phyloP scores from a whole-genome alignment of 2,888 invertebrate genomes.

The Agonopterix heracliana region DNA sequence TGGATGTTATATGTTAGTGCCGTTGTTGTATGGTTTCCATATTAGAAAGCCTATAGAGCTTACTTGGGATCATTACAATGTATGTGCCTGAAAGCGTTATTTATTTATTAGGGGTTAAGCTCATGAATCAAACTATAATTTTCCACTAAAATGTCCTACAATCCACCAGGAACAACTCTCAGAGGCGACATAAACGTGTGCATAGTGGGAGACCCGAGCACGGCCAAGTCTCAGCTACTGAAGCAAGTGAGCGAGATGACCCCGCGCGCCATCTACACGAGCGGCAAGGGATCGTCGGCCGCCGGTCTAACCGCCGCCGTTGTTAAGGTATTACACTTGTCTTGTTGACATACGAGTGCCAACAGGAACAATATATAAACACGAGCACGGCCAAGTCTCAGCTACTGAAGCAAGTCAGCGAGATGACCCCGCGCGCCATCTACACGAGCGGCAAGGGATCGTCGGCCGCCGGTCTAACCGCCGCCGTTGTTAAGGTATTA shows the following conservation, averaged over 20 bases:
- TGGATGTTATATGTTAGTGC: too few relatives aligned
- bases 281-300: slow-evolving; percentile 98
- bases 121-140: too few relatives aligned
- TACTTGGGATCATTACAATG: too few relatives aligned
- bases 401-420: slow-evolving; percentile 94
- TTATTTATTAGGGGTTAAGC: too few relatives aligned
- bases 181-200: slow-evolving; percentile 98
- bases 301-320: slow-evolving; percentile 99
- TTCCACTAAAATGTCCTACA: too few relatives aligned
- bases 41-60: too few relatives aligned
- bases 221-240: slow-evolving; percentile 97
- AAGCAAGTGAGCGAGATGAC: slow-evolving; percentile 96
- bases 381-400: slow-evolving; percentile 99
- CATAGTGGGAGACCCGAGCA: slow-evolving; percentile 98
- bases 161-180: slow-evolving; percentile 82
- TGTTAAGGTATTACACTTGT: slow-evolving; percentile 78
- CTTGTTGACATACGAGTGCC: too few relatives aligned
- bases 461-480: slow-evolving; percentile 97
- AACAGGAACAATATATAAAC: too few relatives aligned
- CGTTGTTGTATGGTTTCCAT: too few relatives aligned
- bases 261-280: slow-evolving; percentile 98
- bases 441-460: slow-evolving; percentile 99
- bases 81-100: too few relatives aligned
- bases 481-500: slow-evolving; percentile 94
- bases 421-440: slow-evolving; percentile 96